These are phyloP conservation scores for Eretmochelys imbricata DNA, from an alignment of 2,113 vertebrate genomes.

Conservation along the genomic window DNA sequence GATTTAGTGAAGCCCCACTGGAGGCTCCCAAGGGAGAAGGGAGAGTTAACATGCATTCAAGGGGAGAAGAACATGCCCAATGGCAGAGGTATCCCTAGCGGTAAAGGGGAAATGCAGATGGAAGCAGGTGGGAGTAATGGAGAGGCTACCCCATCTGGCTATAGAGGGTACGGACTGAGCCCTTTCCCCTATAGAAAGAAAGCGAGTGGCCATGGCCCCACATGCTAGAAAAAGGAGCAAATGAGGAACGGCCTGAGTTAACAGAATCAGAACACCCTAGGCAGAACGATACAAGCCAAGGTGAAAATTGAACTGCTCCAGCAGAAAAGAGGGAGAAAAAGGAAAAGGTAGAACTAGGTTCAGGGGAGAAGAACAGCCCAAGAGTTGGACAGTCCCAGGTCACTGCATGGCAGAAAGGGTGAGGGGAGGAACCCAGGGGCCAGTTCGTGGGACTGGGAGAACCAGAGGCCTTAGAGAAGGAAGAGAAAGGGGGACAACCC, in stretches of 20 bases:
- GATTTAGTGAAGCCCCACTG: not conserved
- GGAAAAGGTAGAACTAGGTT: too few species aligned
- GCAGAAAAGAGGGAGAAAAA: too few species aligned
- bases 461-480: too few species aligned
- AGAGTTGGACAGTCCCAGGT: too few species aligned
- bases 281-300: not conserved
- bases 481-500: too few species aligned
- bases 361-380: too few species aligned
- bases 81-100: not conserved
- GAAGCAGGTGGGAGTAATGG: not conserved
- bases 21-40: too few species aligned
- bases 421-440: too few species aligned
- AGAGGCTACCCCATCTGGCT: not conserved
- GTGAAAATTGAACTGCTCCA: too few species aligned
- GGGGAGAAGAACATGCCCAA: not conserved
- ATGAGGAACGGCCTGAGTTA: not conserved
- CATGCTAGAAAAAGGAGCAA: not conserved
- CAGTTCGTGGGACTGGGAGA: too few species aligned
- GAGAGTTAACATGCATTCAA: not conserved
- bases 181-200: not conserved
- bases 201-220: not conserved
- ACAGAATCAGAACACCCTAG: not conserved
- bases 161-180: not conserved
- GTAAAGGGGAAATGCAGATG: too few species aligned
- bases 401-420: too few species aligned